phyloP scores from a whole-genome alignment of 2,888 invertebrate species.

The Dynastes grantii region DNA sequence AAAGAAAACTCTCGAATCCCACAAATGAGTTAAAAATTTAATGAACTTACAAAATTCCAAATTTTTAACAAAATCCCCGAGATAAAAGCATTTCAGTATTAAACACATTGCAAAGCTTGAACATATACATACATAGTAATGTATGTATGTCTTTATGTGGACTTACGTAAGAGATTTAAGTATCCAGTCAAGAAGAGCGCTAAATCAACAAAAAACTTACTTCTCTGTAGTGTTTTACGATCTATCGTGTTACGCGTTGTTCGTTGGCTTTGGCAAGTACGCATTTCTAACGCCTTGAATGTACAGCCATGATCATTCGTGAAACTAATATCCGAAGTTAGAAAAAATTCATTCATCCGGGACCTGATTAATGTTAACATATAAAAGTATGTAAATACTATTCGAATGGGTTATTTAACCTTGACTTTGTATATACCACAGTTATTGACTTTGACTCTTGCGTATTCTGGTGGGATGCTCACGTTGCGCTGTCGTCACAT shows the following conservation, averaged over 20 bases:
- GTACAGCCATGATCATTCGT: not conserved
- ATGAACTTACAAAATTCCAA: too few species aligned
- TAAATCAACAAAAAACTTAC: too few species aligned
- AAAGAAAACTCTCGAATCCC: too few species aligned
- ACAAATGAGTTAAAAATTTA: too few species aligned
- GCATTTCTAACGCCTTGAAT: not conserved
- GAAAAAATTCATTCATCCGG: conserved; percentile 16
- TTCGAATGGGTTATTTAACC: conserved; percentile 34
- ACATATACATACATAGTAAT: not conserved
- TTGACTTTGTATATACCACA: conserved; percentile 25
- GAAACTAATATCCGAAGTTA: not conserved
- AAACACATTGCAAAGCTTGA: not conserved
- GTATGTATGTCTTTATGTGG: too few species aligned
- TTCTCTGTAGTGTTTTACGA: not conserved
- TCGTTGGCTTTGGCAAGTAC: too few species aligned
- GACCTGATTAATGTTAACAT: conserved; percentile 20
- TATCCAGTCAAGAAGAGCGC: too few species aligned
- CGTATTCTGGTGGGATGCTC: conserved; percentile 19
- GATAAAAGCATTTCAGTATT: too few species aligned
- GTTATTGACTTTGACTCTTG: conserved; percentile 41
- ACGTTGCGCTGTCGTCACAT: not conserved
- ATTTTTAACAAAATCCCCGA: too few species aligned
- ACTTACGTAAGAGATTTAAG: too few species aligned
- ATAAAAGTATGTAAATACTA: conserved; percentile 26
- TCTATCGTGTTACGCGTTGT: not conserved